phyloP scores from a whole-genome alignment of 2,888 invertebrate species.

The Ormyrus thymus region DNA sequence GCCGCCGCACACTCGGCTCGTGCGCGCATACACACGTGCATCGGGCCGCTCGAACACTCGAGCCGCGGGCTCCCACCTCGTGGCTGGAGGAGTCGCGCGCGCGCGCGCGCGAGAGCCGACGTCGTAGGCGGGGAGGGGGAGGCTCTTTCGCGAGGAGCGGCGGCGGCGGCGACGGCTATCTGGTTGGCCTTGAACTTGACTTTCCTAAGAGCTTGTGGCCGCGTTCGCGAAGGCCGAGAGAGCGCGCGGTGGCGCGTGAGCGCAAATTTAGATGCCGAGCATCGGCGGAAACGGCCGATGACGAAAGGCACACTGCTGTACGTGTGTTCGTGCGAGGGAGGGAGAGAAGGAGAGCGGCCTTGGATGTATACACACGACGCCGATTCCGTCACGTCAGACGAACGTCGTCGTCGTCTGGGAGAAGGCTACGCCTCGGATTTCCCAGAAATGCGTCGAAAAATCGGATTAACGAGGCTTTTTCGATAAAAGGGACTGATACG shows the following conservation, averaged over 20 bases:
- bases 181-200: conserved; percentile 73
- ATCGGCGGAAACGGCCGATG: conserved; percentile 69
- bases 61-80: conserved; percentile 4
- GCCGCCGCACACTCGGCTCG: neutral
- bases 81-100: neutral
- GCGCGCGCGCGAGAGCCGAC: conserved; percentile 38
- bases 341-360: conserved; percentile 1
- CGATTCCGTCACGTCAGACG: neutral
- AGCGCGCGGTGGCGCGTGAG: conserved; percentile 33
- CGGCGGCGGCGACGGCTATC: conserved; percentile 54
- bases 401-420: neutral
- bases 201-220: conserved; percentile 64
- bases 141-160: conserved; percentile 35
- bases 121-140: neutral
- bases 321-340: conserved; percentile 1
- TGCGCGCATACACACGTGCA: neutral
- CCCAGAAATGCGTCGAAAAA: too few species aligned
- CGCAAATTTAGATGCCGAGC: conserved; percentile 67
- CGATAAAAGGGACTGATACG: too few species aligned
- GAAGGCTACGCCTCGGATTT: too few species aligned
- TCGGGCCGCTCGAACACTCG: too few species aligned
- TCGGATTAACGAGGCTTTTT: too few species aligned
- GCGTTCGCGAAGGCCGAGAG: conserved; percentile 60
- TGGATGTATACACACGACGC: conserved; percentile 7
- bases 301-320: conserved; percentile 34